Evolutionary conservation across 2,888 invertebrate genomes (phyloP).

Genomic region (Euzophera pinguis): DNA sequence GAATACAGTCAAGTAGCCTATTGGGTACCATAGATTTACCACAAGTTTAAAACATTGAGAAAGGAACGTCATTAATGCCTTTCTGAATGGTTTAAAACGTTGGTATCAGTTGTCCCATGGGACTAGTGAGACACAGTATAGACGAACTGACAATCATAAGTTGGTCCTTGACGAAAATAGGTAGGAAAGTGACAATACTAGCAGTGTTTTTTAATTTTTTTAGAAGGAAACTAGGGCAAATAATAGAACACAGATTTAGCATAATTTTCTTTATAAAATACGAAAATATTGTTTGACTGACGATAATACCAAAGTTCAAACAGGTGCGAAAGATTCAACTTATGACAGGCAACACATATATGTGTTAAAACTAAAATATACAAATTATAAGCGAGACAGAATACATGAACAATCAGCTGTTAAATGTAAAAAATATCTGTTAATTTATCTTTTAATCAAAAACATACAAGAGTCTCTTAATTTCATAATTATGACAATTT

Average conservation of each 20-base stretch:
- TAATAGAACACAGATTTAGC: constrained; percentile 31
- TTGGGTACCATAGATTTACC: no score
- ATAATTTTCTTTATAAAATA: constrained; percentile 61
- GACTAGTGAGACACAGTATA: no score
- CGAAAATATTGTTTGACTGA: constrained; percentile 55
- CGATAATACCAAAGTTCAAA: constrained; percentile 45
- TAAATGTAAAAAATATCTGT: constrained; percentile 21
- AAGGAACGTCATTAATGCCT: no score
- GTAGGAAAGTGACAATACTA: no score
- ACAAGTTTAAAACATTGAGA: no score
- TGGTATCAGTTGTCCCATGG: no score
- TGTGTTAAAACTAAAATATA: constrained; percentile 18
- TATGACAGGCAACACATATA: constrained; percentile 13
- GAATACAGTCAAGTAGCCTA: no score
- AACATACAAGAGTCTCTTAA: neutral
- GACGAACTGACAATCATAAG: no score
- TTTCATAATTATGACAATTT: constrained; percentile 7
- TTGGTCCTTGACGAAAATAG: no score
- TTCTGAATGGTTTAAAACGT: no score
- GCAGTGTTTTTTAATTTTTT: no score
- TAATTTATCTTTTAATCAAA: constrained; percentile 1
- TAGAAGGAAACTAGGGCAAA: constrained; percentile 2
- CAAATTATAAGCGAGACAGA: constrained; percentile 20
- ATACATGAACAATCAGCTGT: constrained; percentile 16
- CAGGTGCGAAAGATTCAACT: constrained; percentile 19